phyloP scores from a whole-genome alignment of 2,797 vertebrate species.

The Echeneis naucrates region DNA sequence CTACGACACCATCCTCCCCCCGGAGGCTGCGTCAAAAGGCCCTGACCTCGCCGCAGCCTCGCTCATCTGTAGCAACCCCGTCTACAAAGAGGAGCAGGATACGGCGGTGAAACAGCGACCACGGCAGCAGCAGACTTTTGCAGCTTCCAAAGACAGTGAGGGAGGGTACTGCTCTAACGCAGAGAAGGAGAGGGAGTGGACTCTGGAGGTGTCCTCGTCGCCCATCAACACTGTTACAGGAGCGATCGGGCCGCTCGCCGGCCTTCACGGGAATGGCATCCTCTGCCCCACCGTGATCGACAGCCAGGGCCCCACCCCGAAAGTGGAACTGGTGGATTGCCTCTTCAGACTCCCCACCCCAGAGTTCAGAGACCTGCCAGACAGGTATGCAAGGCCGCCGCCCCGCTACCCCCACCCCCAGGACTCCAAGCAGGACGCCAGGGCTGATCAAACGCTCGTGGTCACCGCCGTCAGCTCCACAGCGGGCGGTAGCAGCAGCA shows the following conservation, averaged over 20 bases:
- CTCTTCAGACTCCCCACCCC: slow-evolving; percentile 93
- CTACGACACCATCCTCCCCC: slow-evolving; percentile 91
- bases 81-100: slow-evolving; percentile 92
- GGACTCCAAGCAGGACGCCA: slow-evolving; percentile 91
- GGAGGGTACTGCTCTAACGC: slow-evolving; percentile 88
- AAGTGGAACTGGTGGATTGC: slow-evolving; percentile 91
- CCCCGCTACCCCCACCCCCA: slow-evolving; percentile 91
- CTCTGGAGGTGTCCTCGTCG: slow-evolving; percentile 89
- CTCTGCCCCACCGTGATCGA: slow-evolving; percentile 91
- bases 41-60: slow-evolving; percentile 71
- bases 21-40: slow-evolving; percentile 43
- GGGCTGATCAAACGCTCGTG: slow-evolving; percentile 91
- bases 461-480: slow-evolving; percentile 84
- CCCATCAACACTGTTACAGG: slow-evolving; percentile 93
- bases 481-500: slow-evolving; percentile 88
- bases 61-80: slow-evolving; percentile 91
- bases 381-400: slow-evolving; percentile 84
- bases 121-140: slow-evolving; percentile 70
- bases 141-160: slow-evolving; percentile 76
- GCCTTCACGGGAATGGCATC: slow-evolving; percentile 89
- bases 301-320: slow-evolving; percentile 88
- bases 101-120: slow-evolving; percentile 75
- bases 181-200: slow-evolving; percentile 95
- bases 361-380: slow-evolving; percentile 91
- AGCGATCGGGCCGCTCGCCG: slow-evolving; percentile 81